Evolutionary conservation across 2,888 invertebrate species (phyloP), one percentile per base, ranked within the genome.

Genomic region (Agonopterix arenella): DNA sequence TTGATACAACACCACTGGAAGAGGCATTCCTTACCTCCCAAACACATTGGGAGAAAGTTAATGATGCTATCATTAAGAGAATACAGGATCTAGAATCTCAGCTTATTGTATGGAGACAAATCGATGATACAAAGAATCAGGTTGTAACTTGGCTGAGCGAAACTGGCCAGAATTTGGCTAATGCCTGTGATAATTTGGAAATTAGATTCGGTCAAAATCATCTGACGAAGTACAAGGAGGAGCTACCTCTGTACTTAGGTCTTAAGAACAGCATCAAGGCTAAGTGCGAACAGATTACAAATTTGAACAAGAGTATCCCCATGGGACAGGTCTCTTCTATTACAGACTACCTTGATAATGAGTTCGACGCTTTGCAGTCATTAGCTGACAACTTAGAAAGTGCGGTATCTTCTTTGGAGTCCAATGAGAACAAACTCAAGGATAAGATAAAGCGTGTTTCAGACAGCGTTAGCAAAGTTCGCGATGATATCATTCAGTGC

Each of bases 81-180:
- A 92, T 93, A 16, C 96, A 96, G 74, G 93, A 93, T 49, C 91
- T 95, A 47, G 98, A 98, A 80, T 95, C 96, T 0, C 97, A 98
- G 78, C 90, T 94, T 0, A 93, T 96, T n/a, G 94, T 97, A 48
- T 98, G 97, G 97, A 94, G 96, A 65, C 97, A 97, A 75, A 94
- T 98, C 38, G 95, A 96, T 61, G 95, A 96, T 52, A 93, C 94
- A 0, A 96, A 96, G 70, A 94, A 94, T 56, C 96, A 96, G 71
- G 88, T 98, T 2, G 82, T 94, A 0, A 91, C 93, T 16, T 98
- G 98, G 98, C 73, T 97, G 5, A 92, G 92, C 52, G 94, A 95
- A 70, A 97, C 95, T 16, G 95, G 95, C 51, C 93, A 94, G 60
- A 92, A 92, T 38, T 85, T 98, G 4, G 92, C 93, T 45, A 93